These are phyloP conservation scores for Hermetia illucens DNA, from an alignment of 1,140 invertebrate species.

Conservation along the genomic window DNA sequence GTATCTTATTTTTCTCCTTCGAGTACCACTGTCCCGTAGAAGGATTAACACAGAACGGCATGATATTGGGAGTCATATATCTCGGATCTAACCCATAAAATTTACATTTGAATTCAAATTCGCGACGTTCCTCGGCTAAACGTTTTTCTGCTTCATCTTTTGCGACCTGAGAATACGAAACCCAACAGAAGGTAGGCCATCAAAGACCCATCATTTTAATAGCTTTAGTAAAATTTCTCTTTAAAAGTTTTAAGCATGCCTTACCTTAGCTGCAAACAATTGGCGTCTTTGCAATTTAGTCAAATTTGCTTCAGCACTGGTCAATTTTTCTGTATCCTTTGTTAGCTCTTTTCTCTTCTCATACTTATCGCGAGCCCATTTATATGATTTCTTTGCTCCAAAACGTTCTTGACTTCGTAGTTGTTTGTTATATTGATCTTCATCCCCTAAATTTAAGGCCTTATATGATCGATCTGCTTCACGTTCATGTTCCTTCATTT, in stretches of 20 bases:
- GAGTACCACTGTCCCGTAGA: conserved; percentile 44
- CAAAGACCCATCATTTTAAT: too few relatives aligned
- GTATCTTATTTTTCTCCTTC: conserved; percentile 20
- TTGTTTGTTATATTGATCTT: too few relatives aligned
- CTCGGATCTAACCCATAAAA: conserved; percentile 43
- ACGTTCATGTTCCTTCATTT: conserved; percentile 84
- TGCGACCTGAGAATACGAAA: conserved; percentile 37
- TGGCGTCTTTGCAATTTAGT: conserved; percentile 58
- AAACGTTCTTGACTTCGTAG: too few relatives aligned
- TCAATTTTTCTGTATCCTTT: too few relatives aligned
- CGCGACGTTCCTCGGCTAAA: conserved; percentile 44
- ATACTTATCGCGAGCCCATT: too few relatives aligned
- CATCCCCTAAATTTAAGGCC: conserved; percentile 18
- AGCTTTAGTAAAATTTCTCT: too few relatives aligned
- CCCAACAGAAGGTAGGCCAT: too few relatives aligned
- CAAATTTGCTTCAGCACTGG: conserved; percentile 18
- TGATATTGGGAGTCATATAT: conserved; percentile 37
- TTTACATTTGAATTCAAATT: conserved; percentile 43
- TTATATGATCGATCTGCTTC: conserved; percentile 44
- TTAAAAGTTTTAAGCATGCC: conserved; percentile 2
- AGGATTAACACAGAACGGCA: conserved; percentile 44
- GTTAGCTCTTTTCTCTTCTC: too few relatives aligned
- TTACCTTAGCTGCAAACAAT: conserved; percentile 50
- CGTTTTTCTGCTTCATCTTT: conserved; percentile 50
- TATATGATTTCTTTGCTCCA: too few relatives aligned